Conservation (phyloP, 2,797 vertebrate species). For the Myoxocephalus aenaeus region DNA sequence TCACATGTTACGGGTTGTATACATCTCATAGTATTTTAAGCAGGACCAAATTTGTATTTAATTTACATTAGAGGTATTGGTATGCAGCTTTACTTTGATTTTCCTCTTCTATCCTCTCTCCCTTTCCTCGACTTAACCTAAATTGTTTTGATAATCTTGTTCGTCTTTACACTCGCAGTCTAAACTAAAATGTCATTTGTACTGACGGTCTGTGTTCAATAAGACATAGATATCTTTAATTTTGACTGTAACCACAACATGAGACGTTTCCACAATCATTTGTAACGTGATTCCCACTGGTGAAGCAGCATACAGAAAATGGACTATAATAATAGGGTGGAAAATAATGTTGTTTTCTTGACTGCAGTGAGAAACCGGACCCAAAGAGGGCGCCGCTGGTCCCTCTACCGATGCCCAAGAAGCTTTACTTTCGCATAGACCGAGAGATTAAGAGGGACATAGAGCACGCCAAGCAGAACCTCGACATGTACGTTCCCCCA, state of each 20-base stretch:
- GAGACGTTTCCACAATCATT: neutral
- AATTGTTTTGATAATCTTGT: neutral
- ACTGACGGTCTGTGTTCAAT: neutral
- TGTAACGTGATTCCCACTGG: neutral
- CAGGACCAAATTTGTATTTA: too few species aligned
- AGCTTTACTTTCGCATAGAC: constrained; percentile 90
- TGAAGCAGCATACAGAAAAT: neutral
- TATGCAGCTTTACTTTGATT: too few species aligned
- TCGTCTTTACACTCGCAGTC: neutral
- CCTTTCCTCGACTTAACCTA: neutral
- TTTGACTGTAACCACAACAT: neutral
- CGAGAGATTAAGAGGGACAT: constrained; percentile 87
- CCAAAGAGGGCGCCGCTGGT: constrained; percentile 82
- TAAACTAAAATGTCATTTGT: neutral
- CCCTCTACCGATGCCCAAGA: constrained; percentile 86
- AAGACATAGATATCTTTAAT: neutral
- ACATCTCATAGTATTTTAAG: too few species aligned
- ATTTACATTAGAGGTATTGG: too few species aligned
- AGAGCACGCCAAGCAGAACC: constrained; percentile 88
- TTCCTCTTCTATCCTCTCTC: too few species aligned
- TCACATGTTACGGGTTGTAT: too few species aligned
- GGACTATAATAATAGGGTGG: neutral
- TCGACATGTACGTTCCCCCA: constrained; percentile 84
- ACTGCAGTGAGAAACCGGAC: constrained; percentile 81
- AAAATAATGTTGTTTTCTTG: constrained; percentile 4